phyloP scores from a whole-genome alignment of 2,113 vertebrate species.

The Cebidichthys violaceus region DNA sequence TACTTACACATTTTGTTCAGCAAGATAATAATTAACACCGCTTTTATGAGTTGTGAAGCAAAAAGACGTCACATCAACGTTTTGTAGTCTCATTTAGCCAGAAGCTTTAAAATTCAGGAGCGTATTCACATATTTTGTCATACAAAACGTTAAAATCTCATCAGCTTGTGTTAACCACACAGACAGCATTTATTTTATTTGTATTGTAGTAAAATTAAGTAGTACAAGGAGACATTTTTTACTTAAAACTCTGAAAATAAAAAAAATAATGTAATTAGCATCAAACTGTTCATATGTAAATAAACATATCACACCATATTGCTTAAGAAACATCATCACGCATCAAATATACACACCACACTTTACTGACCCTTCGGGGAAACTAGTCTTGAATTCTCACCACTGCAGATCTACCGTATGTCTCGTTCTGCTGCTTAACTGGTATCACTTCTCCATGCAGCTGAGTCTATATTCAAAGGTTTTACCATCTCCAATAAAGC shows the following conservation, averaged over 20 bases:
- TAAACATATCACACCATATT: constrained; percentile 6
- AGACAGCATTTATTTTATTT: no score
- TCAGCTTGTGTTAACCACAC: no score
- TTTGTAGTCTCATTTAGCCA: no score
- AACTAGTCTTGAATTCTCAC: constrained; percentile 41
- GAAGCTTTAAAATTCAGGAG: no score
- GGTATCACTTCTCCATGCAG: constrained; percentile 42
- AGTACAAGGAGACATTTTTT: no score
- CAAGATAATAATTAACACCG: no score
- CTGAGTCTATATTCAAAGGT: constrained; percentile 49
- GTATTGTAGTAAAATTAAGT: no score
- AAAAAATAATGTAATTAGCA: background rate
- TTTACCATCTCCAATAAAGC: constrained; percentile 64
- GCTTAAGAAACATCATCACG: background rate
- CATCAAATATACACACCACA: constrained; percentile 8
- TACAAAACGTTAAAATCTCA: no score
- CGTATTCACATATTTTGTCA: no score
- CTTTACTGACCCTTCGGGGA: constrained; percentile 36
- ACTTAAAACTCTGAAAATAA: no score
- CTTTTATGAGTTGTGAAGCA: no score
- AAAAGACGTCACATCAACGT: no score
- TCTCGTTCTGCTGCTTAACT: constrained; percentile 39
- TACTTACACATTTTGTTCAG: background rate
- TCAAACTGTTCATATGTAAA: background rate
- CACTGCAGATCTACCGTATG: constrained; percentile 38